Evolutionary conservation across 2,113 vertebrate species (phyloP).

Genomic region (Phrynosoma platyrhinos): DNA sequence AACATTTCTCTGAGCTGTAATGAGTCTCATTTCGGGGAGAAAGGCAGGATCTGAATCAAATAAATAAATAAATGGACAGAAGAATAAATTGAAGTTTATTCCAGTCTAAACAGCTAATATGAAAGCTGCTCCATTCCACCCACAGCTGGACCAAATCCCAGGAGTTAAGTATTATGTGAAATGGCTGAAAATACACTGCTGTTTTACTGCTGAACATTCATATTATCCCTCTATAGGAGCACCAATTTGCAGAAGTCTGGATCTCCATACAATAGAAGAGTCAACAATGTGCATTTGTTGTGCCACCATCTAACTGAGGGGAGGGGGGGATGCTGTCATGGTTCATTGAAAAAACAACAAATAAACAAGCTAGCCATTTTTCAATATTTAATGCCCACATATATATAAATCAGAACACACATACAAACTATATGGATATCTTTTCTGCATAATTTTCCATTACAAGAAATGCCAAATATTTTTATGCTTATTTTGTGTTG

Average conservation of each 20-base stretch:
- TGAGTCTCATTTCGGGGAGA: too few relatives aligned
- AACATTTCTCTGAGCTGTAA: too few relatives aligned
- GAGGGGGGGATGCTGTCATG: too few relatives aligned
- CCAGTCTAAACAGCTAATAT: not conserved
- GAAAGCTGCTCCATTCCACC: not conserved
- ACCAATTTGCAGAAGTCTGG: not conserved
- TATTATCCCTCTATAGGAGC: not conserved
- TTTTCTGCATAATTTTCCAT: constrained; percentile 51
- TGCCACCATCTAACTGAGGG: too few relatives aligned
- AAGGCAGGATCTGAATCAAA: too few relatives aligned
- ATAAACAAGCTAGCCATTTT: constrained; percentile 30
- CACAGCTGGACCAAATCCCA: not conserved
- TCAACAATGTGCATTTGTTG: too few relatives aligned
- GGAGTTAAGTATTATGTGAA: not conserved
- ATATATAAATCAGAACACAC: not conserved
- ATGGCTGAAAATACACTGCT: not conserved
- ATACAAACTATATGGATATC: not conserved
- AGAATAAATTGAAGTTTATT: not conserved
- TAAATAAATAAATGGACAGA: not conserved
- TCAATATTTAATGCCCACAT: not conserved
- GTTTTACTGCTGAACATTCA: not conserved
- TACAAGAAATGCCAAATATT: constrained; percentile 52
- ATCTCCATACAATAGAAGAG: not conserved
- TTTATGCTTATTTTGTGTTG: constrained; percentile 60
- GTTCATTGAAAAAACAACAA: not conserved